Conservation (phyloP, 2,113 vertebrate genomes). For the Cephalophus harveyi region DNA sequence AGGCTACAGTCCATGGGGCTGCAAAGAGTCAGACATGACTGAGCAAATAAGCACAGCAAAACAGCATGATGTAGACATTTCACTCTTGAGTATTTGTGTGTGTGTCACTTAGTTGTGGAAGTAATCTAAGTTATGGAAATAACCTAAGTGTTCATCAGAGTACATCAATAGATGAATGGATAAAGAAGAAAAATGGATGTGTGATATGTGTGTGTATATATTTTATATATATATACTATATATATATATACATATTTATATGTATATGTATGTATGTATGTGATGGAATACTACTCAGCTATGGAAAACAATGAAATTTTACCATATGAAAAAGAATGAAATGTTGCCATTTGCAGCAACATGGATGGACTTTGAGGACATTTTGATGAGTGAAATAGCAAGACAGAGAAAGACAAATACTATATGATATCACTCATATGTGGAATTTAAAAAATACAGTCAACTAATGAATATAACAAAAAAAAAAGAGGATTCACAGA, state of each 20-base stretch:
- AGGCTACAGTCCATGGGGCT: background rate
- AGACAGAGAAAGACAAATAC: background rate
- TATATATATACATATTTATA: background rate
- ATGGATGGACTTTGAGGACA: background rate
- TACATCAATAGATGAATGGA: background rate
- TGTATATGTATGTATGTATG: background rate
- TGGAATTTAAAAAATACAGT: background rate
- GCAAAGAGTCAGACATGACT: background rate
- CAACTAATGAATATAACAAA: background rate
- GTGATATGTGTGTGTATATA: accelerated
- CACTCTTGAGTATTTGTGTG: background rate
- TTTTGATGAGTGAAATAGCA: background rate
- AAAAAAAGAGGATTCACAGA: background rate
- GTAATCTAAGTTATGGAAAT: background rate
- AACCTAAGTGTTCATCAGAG: background rate
- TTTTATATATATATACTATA: too few species aligned
- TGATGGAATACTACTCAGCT: background rate
- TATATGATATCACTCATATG: background rate
- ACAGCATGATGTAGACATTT: background rate
- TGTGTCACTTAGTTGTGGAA: background rate
- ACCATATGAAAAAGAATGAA: background rate
- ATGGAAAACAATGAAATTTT: background rate
- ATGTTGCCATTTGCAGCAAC: background rate
- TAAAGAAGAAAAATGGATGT: background rate
- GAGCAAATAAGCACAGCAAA: background rate